phyloP scores from a whole-genome alignment of 1,140 invertebrate species.

The Frieseomelitta varia region DNA sequence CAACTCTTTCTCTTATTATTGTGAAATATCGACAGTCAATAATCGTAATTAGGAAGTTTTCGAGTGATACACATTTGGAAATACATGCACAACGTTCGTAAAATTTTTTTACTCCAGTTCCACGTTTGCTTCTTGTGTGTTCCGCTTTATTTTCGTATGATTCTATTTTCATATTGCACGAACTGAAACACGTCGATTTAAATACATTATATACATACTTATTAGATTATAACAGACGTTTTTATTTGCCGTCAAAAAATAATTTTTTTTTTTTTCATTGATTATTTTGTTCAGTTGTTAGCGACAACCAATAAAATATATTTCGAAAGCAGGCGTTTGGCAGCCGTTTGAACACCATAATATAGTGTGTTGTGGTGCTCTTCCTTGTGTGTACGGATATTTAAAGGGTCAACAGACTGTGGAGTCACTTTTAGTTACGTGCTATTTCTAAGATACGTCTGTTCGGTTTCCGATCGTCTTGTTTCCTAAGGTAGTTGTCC shows the following conservation, averaged over 20 bases:
- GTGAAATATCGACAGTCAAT: neutral
- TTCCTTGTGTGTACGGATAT: constrained; percentile 18
- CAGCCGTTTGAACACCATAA: neutral
- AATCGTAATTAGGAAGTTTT: neutral
- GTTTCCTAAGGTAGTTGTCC: constrained; percentile 32
- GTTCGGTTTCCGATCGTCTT: constrained; percentile 4
- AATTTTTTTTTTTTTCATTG: too few relatives aligned
- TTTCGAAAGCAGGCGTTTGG: neutral
- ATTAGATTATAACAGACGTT: neutral
- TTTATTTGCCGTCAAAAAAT: neutral
- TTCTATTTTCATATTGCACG: neutral
- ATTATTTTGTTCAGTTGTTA: neutral
- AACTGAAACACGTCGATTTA: neutral
- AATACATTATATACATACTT: neutral
- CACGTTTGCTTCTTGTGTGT: neutral
- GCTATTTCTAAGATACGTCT: constrained; percentile 46
- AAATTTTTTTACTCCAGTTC: neutral
- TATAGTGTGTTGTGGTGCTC: constrained; percentile 11
- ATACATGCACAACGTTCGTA: constrained; percentile 38
- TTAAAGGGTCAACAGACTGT: constrained; percentile 51
- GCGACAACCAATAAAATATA: neutral
- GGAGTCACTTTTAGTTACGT: constrained; percentile 43
- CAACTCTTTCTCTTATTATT: neutral
- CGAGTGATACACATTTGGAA: constrained; percentile 40
- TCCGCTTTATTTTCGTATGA: neutral